phyloP scores from a whole-genome alignment of 2,113 vertebrate species.

The Bos taurus region DNA sequence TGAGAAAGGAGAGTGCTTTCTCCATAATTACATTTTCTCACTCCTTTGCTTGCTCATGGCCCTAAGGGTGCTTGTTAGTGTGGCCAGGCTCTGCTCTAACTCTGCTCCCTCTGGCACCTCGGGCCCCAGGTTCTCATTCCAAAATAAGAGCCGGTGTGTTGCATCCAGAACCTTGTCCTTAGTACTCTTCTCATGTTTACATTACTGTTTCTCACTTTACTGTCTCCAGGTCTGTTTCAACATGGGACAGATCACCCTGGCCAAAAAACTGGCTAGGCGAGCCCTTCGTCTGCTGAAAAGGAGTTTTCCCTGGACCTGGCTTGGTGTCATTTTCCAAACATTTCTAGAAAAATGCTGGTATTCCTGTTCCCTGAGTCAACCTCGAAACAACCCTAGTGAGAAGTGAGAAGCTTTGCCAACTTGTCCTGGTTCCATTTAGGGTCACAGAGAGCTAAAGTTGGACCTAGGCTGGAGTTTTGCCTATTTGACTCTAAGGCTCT shows the following conservation, averaged over 20 bases:
- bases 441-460: background rate
- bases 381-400: rapidly evolving
- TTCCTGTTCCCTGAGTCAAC: background rate
- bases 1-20: background rate
- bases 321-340: conserved; percentile 48
- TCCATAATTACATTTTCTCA: background rate
- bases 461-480: background rate
- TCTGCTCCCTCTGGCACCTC: background rate
- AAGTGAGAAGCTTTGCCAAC: conserved; percentile 2
- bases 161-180: background rate
- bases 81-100: background rate
- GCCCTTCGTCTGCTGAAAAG: conserved; percentile 48
- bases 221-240: conserved; percentile 60
- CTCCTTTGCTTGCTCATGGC: background rate
- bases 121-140: background rate
- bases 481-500: background rate
- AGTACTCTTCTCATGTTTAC: background rate
- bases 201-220: background rate
- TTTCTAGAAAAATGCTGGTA: conserved; percentile 44
- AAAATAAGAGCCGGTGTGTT: background rate
- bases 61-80: background rate
- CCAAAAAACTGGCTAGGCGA: conserved; percentile 53
- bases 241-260: conserved; percentile 53
- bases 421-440: background rate
- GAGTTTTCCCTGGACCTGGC: conserved; percentile 7